Evolutionary conservation across 2,797 vertebrate species (phyloP), one percentile per base, ranked within the genome.

Genomic region (Helostoma temminkii): DNA sequence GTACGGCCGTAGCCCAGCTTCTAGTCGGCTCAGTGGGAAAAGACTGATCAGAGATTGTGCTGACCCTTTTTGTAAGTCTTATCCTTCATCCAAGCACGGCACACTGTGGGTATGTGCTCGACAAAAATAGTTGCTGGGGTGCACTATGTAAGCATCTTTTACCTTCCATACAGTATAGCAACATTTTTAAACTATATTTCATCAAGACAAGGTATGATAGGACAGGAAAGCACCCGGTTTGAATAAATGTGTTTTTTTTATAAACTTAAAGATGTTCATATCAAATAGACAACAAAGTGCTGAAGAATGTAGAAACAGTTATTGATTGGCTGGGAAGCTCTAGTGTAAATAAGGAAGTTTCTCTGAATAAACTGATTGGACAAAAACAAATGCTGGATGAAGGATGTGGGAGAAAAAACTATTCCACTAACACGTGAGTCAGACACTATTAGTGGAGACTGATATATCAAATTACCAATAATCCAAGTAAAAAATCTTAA

Each of bases 261-360:
- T 24, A 10, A 49, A 60, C 14, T 22, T 34, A 34, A 57, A 9
- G 30, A 25, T 48, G 61, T 52, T 26, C 22, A 63, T 57, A 49
- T 53, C 22, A 34, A 53, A 70, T 62, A 49, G 52, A 66, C 14
- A 24, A 10, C 10, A 34, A 66, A 58, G 8, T 52, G 48, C 60
- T 65, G 49, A 14, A 60, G 37, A 48, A 39, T 68, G 43, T 41
- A 48, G 8, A 43, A 26, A 18, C 0, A 6, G 30, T n/a, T 53
- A 60, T 32, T 46, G 72, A 71, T 24, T 25, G 54, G 34, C 28
- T 50, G 32, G 56, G 50, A 53, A 36, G n/a, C 21, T 62, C 30
- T 39, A 24, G 46, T 65, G 63, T 36, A 56, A 75, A 71, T 39
- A 18, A 42, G 16, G 9, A 41, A 48, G 49, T 26, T 25, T 16